Base-by-base conservation (phyloP, 92 coral and sea anemone species). In the Palythoa grandiflora region DNA sequence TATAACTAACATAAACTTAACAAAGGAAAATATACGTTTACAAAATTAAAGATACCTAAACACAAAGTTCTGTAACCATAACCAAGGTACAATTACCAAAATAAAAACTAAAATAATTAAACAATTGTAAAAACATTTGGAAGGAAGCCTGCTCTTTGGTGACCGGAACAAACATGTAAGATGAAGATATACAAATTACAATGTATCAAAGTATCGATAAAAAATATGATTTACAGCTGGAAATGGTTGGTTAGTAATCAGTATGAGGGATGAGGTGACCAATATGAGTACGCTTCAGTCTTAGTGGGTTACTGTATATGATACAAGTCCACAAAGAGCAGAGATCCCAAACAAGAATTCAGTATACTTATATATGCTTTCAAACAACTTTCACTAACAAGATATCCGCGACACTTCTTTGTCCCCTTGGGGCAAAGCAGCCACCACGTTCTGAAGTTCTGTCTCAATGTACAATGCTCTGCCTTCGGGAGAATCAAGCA, bases 401-500 rank as follows among this genome's bases (percentile, higher is more conserved):
- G 92, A 89, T 86, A 92, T 94, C 98, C 98, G 93, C 36, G 90
- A 95, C 95, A 86, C 91, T 54, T 95, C 89, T 80, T 87, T 91
- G 55, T 83, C 89, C 76, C 91, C 95, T 74, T 87, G 89, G 52
- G 96, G 89, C 73, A 93, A 80, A 59, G 91, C 92, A 44, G 89
- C 90, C 20, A 80, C 87, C 80, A 93, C 87, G 86, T 92, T 87
- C 40, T 81, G 60, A 63, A 81, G 86, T 68, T 94, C 98, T 91
- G 84, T 63, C 60, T 95, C 93, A 84, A 91, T 77, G 93, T 84
- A 92, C 86, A 94, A 38, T 12, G 93, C 92, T 77, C 90, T 88
- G 89, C 90, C 89, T 70, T 91, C 91, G 63, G 90, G 90, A 70
- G 87, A 89, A 11, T 79, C 76, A 53, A 89, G 77, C 73, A 48